phyloP scores from a whole-genome alignment of 2,888 invertebrate species.

The Agonopterix subpropinquella region DNA sequence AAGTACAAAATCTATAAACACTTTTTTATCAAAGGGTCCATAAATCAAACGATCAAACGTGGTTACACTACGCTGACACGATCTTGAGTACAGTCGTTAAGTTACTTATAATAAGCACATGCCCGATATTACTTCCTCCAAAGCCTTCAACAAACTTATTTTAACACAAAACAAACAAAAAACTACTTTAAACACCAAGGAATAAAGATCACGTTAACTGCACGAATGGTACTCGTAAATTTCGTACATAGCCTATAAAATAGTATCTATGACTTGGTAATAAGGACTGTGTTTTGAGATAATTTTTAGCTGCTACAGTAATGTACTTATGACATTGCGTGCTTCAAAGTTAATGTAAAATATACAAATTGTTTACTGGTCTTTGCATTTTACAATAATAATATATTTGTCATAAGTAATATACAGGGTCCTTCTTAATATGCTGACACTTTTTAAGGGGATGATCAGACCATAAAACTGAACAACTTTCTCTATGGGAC shows the following conservation, averaged over 20 bases:
- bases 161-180: background rate
- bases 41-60: conserved; percentile 8
- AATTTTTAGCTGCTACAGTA: conserved; percentile 12
- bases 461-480: too few relatives aligned
- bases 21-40: background rate
- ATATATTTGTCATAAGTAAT: too few relatives aligned
- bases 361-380: too few relatives aligned
- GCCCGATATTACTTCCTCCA: conserved; percentile 53
- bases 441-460: too few relatives aligned
- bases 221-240: too few relatives aligned
- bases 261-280: conserved; percentile 8
- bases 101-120: conserved; percentile 52
- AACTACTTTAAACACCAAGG: background rate
- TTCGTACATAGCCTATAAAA: background rate
- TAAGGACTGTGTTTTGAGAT: conserved; percentile 5
- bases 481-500: too few relatives aligned
- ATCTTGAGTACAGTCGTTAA: conserved; percentile 39
- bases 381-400: too few relatives aligned
- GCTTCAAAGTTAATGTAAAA: conserved; percentile 10
- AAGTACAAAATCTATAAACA: too few relatives aligned
- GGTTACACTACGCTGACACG: conserved; percentile 31
- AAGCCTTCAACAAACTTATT: conserved; percentile 19
- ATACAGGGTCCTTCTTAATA: too few relatives aligned
- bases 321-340: conserved; percentile 21
- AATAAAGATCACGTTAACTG: too few relatives aligned